These are phyloP conservation scores for Chaetodon trifascialis DNA, from an alignment of 2,113 vertebrate species.

Conservation along the genomic window DNA sequence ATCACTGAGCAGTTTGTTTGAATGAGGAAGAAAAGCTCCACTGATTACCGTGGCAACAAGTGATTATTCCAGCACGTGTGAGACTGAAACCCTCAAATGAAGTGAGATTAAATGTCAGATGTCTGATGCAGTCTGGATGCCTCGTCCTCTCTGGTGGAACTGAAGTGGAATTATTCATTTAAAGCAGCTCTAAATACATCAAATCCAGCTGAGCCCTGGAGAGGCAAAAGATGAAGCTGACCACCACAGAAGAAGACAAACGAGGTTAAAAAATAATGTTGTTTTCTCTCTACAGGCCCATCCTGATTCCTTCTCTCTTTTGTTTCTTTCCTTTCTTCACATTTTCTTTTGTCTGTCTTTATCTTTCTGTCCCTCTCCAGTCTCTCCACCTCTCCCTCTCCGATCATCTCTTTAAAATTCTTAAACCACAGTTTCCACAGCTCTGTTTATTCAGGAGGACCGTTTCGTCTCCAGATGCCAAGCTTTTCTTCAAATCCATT, in stretches of 20 bases:
- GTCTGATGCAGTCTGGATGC: background rate
- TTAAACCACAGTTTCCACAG: slow-evolving; percentile 9
- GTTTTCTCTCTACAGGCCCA: background rate
- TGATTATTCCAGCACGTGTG: background rate
- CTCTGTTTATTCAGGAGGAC: slow-evolving; percentile 27
- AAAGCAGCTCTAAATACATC: background rate
- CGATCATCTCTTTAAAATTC: slow-evolving; percentile 20
- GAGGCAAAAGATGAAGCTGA: background rate
- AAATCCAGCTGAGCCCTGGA: background rate
- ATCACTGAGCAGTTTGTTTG: background rate
- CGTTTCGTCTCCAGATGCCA: slow-evolving; percentile 13
- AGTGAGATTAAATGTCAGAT: background rate
- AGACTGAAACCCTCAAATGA: background rate
- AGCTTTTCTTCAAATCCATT: slow-evolving; percentile 32
- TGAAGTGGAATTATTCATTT: background rate
- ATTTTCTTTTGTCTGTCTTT: slow-evolving; percentile 3
- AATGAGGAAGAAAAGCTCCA: background rate
- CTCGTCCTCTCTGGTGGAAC: background rate
- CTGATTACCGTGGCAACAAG: background rate
- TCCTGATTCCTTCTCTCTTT: too few relatives aligned
- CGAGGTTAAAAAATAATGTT: background rate
- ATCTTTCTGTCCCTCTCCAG: background rate
- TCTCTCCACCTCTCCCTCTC: background rate
- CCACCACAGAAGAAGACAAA: background rate
- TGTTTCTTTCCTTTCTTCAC: background rate